Base-by-base conservation (phyloP, 1,140 invertebrate genomes). In the Rhyzopertha dominica region DNA sequence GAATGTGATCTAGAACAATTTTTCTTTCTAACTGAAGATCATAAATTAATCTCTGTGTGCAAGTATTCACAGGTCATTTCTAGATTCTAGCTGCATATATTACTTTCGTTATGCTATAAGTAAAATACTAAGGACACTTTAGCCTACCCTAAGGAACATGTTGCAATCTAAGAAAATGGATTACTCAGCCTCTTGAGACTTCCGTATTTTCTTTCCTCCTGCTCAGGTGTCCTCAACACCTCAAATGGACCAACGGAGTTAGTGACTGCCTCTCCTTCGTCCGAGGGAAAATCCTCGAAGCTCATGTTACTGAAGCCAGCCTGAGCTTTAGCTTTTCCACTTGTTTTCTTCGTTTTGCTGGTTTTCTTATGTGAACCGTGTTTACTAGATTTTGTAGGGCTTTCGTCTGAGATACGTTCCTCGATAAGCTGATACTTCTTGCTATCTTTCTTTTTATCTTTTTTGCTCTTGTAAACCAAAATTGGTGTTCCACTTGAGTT, bases 231-330 rank as follows among this genome's bases (percentile, higher is more conserved):
- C 54, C 79, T 66, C 5, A 83, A 70, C 2, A 84, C 81, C 54
- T 84, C 81, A 49, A 82, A 82, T 2, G 78, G 77, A 18, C 74
- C 67, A n/a, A 74, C 51, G 23, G 51, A 53, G 16, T 44, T 59
- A 1, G 56, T 36, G 7, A 61, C 56, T 38, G 58, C 62, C 20
- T 73, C 69, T 12, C 68, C 62, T 40, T 84, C 80, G 49, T 84
- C 83, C 14, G 80, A 81, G 1, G 80, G 79, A 54, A 84, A 82
- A 63, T 87, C 84, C 62, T 86, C 84, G 52, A 87, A 87, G 54
- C 83, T 86, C 80, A 86, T 81, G 55, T 87, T 87, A 51, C 79
- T 82, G 49, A 87, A 84, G 3, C 82, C 83, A 2, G 71, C 72
- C 25, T 73, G 69, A 3, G 61, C 63, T 51, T 59, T 65, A 24